phyloP scores from a whole-genome alignment of 2,888 invertebrate genomes.

The Torymus auratus region DNA sequence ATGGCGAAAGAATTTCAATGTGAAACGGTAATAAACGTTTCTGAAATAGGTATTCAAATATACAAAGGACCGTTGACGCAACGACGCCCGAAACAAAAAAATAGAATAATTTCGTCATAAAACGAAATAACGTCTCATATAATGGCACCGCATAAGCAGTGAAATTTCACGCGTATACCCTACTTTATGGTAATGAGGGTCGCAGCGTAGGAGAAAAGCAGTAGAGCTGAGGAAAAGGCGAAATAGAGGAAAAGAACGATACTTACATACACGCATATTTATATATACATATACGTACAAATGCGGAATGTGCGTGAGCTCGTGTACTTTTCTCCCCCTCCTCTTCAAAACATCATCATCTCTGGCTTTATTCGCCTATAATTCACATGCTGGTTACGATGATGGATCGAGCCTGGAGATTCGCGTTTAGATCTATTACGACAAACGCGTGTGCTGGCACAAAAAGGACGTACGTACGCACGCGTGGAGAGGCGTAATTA shows the following conservation, averaged over 20 bases:
- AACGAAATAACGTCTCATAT: too few relatives aligned
- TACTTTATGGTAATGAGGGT: too few relatives aligned
- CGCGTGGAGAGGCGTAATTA: slow-evolving; percentile 17
- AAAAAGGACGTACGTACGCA: not conserved
- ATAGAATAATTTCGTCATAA: too few relatives aligned
- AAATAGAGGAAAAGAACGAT: not conserved
- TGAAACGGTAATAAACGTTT: too few relatives aligned
- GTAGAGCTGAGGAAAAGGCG: not conserved
- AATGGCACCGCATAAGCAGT: too few relatives aligned
- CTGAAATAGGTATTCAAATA: too few relatives aligned
- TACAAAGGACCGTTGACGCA: too few relatives aligned
- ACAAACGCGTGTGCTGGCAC: not conserved
- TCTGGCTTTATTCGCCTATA: not conserved
- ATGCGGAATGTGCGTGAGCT: slow-evolving; percentile 16
- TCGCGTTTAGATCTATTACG: not conserved
- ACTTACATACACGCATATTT: too few relatives aligned
- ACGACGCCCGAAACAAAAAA: too few relatives aligned
- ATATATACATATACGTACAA: not conserved
- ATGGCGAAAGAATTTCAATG: too few relatives aligned
- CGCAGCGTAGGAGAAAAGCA: not conserved
- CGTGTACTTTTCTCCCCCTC: not conserved
- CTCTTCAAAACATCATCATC: too few relatives aligned
- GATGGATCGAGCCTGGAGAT: slow-evolving; percentile 10
- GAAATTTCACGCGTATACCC: too few relatives aligned
- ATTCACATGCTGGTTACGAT: slow-evolving; percentile 11